phyloP scores from a whole-genome alignment of 2,888 invertebrate genomes.

The Diaprepes abbreviatus region DNA sequence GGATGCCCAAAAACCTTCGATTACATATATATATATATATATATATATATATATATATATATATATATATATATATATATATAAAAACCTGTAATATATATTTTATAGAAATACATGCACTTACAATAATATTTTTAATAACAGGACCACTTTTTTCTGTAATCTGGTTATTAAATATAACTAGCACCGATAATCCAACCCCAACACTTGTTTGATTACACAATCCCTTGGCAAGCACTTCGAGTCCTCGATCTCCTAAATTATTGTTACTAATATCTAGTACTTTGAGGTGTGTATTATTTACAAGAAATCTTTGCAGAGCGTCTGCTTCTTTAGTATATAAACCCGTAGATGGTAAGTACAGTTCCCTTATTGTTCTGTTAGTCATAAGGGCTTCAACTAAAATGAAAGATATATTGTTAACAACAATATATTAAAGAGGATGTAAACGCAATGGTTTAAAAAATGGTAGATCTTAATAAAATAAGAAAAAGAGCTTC shows the following conservation, averaged over 20 bases:
- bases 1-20: too few species aligned
- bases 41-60: too few species aligned
- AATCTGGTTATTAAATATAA: slow-evolving; percentile 64
- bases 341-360: slow-evolving; percentile 62
- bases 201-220: slow-evolving; percentile 57
- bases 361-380: slow-evolving; percentile 60
- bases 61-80: too few species aligned
- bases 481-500: too few species aligned
- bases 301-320: slow-evolving; percentile 59
- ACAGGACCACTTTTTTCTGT: slow-evolving; percentile 63
- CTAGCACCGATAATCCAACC: slow-evolving; percentile 61
- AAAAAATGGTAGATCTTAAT: too few species aligned
- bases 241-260: slow-evolving; percentile 64
- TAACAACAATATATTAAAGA: too few species aligned
- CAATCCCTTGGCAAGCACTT: slow-evolving; percentile 62
- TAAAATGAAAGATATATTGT: slow-evolving; percentile 52
- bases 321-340: slow-evolving; percentile 64
- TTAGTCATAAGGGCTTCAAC: slow-evolving; percentile 62
- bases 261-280: slow-evolving; percentile 64
- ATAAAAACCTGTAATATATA: too few species aligned
- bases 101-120: too few species aligned
- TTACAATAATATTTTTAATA: slow-evolving; percentile 62
- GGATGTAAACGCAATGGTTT: too few species aligned
- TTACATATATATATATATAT: too few species aligned
- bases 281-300: slow-evolving; percentile 61